Evolutionary conservation across 2,888 invertebrate genomes (phyloP).

Genomic region (Tipula helvola): DNA sequence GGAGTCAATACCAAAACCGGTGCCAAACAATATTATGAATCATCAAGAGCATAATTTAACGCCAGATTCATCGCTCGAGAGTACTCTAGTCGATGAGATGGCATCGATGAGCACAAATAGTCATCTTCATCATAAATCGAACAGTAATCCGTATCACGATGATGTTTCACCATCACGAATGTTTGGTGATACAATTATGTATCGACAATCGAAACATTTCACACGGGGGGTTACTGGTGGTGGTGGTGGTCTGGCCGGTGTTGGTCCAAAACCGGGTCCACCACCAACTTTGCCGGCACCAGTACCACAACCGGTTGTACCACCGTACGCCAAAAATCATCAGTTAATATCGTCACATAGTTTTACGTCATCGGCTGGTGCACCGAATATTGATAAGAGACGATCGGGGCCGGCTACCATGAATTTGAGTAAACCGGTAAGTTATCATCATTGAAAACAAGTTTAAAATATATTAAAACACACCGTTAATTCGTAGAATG

Average conservation of each 20-base stretch:
- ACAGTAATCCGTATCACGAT: conserved; percentile 26
- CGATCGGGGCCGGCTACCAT: conserved; percentile 21
- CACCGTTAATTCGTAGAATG: conserved; percentile 16
- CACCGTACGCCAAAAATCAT: conserved; percentile 21
- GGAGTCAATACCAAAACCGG: neutral
- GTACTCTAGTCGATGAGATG: conserved; percentile 14
- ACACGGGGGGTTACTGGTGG: conserved; percentile 39
- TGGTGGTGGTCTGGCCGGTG: conserved; percentile 38
- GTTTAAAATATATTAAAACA: neutral
- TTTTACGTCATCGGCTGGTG: conserved; percentile 31
- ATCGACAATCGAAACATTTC: conserved; percentile 39
- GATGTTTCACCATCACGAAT: conserved; percentile 48
- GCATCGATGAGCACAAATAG: conserved; percentile 16
- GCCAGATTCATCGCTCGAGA: conserved; percentile 20
- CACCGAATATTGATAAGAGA: conserved; percentile 23
- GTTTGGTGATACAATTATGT: conserved; percentile 56
- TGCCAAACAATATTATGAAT: neutral
- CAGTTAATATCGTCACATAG: conserved; percentile 52
- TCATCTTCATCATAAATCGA: conserved; percentile 21
- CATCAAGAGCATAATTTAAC: conserved; percentile 16
- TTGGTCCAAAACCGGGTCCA: conserved; percentile 45
- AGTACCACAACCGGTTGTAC: conserved; percentile 46
- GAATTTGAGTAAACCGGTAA: conserved; percentile 19
- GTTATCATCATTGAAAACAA: conserved; percentile 20
- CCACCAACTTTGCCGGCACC: conserved; percentile 61